phyloP scores from a whole-genome alignment of 2,888 invertebrate genomes.

The Dioctria linearis region DNA sequence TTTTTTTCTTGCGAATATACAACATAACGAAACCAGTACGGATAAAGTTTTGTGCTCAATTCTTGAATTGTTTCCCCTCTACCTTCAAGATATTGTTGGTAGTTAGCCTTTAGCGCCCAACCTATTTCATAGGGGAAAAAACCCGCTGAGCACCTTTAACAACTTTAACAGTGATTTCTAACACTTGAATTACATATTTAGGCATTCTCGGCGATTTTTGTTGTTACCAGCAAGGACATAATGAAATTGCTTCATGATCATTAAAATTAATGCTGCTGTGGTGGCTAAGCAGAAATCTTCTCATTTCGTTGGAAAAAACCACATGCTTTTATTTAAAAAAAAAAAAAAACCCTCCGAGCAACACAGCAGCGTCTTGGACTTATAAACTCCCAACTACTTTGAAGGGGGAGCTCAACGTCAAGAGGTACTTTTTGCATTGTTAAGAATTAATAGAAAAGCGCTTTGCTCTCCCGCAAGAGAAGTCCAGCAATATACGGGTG shows the following conservation, averaged over 20 bases:
- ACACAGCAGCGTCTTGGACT: neutral
- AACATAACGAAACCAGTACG: neutral
- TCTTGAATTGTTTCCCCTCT: slow-evolving; percentile 20
- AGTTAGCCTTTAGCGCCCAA: neutral
- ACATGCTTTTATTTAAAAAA: neutral
- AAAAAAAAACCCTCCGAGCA: neutral
- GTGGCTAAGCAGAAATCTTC: neutral
- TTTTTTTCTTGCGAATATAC: neutral
- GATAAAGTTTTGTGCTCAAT: slow-evolving; percentile 18
- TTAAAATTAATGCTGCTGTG: slow-evolving; percentile 47
- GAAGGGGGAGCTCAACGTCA: neutral
- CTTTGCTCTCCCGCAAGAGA: slow-evolving; percentile 13
- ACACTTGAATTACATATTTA: slow-evolving; percentile 38
- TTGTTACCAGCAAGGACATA: neutral
- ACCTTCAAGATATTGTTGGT: neutral
- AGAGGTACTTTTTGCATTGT: slow-evolving; percentile 8
- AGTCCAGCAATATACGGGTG: too few relatives aligned
- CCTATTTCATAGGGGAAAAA: neutral
- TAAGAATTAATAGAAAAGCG: slow-evolving; percentile 29
- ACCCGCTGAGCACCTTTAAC: neutral
- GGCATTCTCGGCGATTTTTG: slow-evolving; percentile 14
- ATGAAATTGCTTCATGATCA: slow-evolving; percentile 24
- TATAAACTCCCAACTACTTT: neutral
- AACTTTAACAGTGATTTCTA: slow-evolving; percentile 5
- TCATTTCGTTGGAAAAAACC: neutral